Evolutionary conservation across 2,888 invertebrate genomes (phyloP), one percentile per base, ranked within the genome.

Genomic region (Spisula solida): DNA sequence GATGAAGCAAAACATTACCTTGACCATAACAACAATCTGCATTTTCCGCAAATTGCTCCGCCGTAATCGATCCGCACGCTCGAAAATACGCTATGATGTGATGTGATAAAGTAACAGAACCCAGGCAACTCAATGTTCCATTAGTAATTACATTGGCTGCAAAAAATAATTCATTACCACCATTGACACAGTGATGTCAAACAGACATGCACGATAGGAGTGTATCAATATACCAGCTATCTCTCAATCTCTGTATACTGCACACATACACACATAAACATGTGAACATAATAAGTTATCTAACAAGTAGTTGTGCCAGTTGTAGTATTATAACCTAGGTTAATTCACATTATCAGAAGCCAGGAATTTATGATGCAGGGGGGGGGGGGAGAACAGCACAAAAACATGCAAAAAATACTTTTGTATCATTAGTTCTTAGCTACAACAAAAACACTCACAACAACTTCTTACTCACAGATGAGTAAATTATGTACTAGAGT

Each of bases 121-220:
- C 25, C 25, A 25, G 20, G n/a, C 25, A 66, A 25, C 51, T 51
- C 10, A 25, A 66, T 66, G 60, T 66, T 66, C 25, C 60, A 25
- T 6, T 8, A 8, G 25, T 25, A 12, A 25, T 25, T 66, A 66
- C 60, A 66, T 25, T 10, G 10, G 12, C 51, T 51, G 25, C 0
- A 66, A n/a, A 66, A 20, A 66, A 66, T n/a, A 60, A 60, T 66
- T 25, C 20, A 66, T 66, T n/a, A 66, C 60, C 20, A n/a, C 25
- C 20, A 5, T 66, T 66, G 60, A 66, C 60, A 66, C 60, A 66
- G 20, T 66, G 60, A 66, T 66, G 60, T 66, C 60, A 66, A 25
- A 25, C 60, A 66, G 60, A 25, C n/a, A 66, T 8, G 8, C 25
- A 1, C 4, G 60, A 25, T 25, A 66, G n/a, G 41, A 66, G 12